These are phyloP conservation scores for Lagopus leucura DNA, from an alignment of 2,113 vertebrate genomes.

Conservation along the genomic window DNA sequence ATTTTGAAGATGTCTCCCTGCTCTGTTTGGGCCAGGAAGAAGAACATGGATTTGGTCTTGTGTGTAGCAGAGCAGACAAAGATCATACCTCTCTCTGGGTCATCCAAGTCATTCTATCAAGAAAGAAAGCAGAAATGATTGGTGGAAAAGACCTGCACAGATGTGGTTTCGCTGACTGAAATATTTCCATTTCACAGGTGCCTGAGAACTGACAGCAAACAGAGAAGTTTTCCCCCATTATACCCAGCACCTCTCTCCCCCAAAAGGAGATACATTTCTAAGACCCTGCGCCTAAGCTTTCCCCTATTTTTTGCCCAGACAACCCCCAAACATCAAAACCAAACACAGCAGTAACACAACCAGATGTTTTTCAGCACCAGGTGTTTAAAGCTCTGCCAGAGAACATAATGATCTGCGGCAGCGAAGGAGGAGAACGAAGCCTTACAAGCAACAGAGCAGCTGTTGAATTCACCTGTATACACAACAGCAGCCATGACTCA, in stretches of 20 bases:
- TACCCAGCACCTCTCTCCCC: not conserved
- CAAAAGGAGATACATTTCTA: not conserved
- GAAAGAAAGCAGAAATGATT: not conserved
- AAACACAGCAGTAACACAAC: not conserved
- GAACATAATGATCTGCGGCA: rapidly evolving
- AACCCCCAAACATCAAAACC: not conserved
- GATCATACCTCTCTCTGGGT: conserved; percentile 98
- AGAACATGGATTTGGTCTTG: conserved; percentile 99
- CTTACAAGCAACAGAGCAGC: not conserved
- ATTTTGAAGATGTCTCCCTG: conserved; percentile 99
- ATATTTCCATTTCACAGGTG: not conserved
- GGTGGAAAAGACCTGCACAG: not conserved
- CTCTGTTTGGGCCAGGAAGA: conserved; percentile 98
- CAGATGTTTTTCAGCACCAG: not conserved
- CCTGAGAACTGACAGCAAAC: rapidly evolving
- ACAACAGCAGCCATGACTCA: rapidly evolving
- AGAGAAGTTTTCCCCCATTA: rapidly evolving
- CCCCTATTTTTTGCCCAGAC: not conserved
- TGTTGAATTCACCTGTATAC: rapidly evolving
- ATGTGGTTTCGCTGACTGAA: not conserved
- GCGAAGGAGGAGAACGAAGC: not conserved
- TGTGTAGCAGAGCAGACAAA: conserved; percentile 99
- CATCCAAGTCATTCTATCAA: conserved; percentile 94
- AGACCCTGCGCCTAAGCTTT: not conserved
- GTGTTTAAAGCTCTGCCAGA: not conserved